Conservation (phyloP, 2,113 vertebrate species). For the Pandion haliaetus region DNA sequence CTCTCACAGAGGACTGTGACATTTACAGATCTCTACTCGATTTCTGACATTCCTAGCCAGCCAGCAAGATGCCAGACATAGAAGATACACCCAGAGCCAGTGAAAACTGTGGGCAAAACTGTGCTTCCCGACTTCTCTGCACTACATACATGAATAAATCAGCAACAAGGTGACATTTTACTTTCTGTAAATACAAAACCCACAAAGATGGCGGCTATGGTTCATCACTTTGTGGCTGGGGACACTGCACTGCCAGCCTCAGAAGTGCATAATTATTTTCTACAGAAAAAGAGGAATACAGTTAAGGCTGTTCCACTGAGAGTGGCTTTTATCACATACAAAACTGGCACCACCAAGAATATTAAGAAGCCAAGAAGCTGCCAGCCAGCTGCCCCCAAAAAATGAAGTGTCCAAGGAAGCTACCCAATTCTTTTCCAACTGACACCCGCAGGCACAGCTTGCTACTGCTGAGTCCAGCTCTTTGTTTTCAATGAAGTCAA, state of each 20-base stretch:
- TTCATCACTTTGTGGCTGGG: not conserved
- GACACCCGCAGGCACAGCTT: not conserved
- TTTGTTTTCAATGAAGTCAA: not conserved
- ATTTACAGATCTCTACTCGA: not conserved
- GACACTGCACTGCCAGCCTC: not conserved
- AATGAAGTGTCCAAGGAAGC: not conserved
- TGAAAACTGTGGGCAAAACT: fast-evolving
- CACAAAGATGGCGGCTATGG: not conserved
- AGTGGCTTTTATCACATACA: not conserved
- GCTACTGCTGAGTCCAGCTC: not conserved
- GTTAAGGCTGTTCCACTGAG: not conserved
- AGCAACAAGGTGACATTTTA: not conserved
- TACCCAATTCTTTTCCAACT: not conserved
- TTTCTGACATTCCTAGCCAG: not conserved
- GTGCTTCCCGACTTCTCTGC: not conserved
- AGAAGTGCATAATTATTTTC: not conserved
- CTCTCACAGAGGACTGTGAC: not conserved
- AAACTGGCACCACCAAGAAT: not conserved
- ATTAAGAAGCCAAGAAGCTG: not conserved
- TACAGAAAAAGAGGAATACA: not conserved
- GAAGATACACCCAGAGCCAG: not conserved
- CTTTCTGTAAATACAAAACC: not conserved
- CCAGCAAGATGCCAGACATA: not conserved
- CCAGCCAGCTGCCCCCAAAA: not conserved
- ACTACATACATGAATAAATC: fast-evolving